These are phyloP conservation scores for Apistogramma diplotaenia DNA, from an alignment of 2,113 vertebrate species.

Conservation along the genomic window DNA sequence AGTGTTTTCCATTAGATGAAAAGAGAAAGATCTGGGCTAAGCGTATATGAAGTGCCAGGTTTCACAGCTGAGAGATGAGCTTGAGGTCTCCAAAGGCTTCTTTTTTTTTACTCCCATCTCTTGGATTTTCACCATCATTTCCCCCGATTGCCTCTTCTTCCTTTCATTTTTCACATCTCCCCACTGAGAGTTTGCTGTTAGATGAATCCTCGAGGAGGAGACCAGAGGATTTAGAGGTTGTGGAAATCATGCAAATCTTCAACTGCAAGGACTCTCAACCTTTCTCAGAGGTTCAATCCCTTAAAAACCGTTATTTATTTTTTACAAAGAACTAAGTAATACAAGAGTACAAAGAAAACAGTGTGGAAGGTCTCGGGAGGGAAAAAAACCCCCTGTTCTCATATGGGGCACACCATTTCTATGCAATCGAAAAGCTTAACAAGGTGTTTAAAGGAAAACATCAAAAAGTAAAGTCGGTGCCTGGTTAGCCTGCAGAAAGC, in stretches of 20 bases:
- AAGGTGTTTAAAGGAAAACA: conserved; percentile 14
- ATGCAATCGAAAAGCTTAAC: conserved; percentile 28
- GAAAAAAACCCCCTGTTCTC: not conserved
- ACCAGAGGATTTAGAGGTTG: conserved; percentile 26
- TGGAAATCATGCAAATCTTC: conserved; percentile 43
- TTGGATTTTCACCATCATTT: conserved; percentile 28
- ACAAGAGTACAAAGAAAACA: not conserved
- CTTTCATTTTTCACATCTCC: conserved; percentile 44
- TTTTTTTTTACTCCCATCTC: not conserved
- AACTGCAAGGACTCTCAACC: not conserved
- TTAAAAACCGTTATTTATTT: conserved; percentile 2
- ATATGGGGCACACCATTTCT: not conserved
- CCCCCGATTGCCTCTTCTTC: conserved; percentile 15
- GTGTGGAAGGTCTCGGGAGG: conserved; percentile 13
- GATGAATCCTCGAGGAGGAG: conserved; percentile 31
- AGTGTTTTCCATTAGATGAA: conserved; percentile 46
- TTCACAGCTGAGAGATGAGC: conserved; percentile 30
- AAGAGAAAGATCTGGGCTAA: conserved; percentile 51
- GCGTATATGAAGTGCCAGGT: conserved; percentile 36
- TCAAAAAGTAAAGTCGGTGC: not conserved
- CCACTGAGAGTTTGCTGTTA: conserved; percentile 28
- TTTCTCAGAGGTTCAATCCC: conserved; percentile 25
- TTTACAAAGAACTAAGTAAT: not conserved
- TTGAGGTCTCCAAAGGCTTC: conserved; percentile 26
- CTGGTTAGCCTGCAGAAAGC: not conserved